Base-by-base conservation (phyloP, 1,140 invertebrate genomes). In the Euwallacea fornicatus region DNA sequence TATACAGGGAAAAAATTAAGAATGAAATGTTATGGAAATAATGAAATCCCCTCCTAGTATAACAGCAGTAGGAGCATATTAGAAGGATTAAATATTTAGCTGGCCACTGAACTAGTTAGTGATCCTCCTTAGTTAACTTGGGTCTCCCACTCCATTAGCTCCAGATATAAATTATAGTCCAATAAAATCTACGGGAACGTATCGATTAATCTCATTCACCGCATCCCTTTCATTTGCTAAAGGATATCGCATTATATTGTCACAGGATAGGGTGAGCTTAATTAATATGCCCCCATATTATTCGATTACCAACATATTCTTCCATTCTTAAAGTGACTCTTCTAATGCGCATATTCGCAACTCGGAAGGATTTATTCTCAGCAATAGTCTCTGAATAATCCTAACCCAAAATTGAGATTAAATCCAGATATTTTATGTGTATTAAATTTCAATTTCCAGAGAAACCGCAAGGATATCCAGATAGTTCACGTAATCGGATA, bases 71-170 rank as follows among this genome's bases (percentile, higher is more conserved):
- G 1, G 21, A 33, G 21, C 21, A 33, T 33, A 33, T 33, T 33
- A 4, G 21, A 4, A 33, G 21, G 21, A 33, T 33, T 33, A 33
- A 33, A 33, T 33, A 33, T 33, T 33, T 33, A 33, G 21, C 21
- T 33, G 4, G 21, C 21, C 21, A 33, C 21, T 33, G 21, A 33
- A 33, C 21, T 33, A 33, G 21, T 33, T 33, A 33, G 21, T 33
- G 21, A 33, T 68, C 41, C 42, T 68, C 54, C 43, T 68, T 60
- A 44, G 54, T 68, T 47, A 68, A 53, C 60, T 68, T 60, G 66
- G 66, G 56, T 55, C 66, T 68, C 60, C 60, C 55, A 60, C 66
- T 43, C 66, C 55, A 68, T 68, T 68, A 68, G 66, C 58, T 60
- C 33, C 41, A 58, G 56, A 47, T 67, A 58, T 67, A 67, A 67